A percentile compares a stretch with the other conserved stretches of the same genome.
These are phyloP conservation scores for Lasioglossum morio DNA, from an alignment of 2,888 invertebrate genomes.

Conservation along the genomic window DNA sequence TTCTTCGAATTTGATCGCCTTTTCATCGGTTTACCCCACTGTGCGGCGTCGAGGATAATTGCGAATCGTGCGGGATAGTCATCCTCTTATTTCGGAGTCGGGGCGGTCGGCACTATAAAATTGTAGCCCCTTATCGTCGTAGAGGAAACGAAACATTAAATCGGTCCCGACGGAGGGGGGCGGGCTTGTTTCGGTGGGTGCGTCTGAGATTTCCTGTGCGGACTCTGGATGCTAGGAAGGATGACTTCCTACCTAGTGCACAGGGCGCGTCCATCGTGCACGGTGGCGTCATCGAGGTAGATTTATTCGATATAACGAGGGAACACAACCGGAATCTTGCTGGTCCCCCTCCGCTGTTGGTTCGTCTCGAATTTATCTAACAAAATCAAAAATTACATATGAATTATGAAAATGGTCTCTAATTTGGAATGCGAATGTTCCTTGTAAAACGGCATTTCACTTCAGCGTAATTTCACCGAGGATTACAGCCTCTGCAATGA, in stretches of 20 bases:
- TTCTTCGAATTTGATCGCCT: too few relatives aligned
- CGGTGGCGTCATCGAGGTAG: conserved; percentile 60
- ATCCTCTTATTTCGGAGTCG: not conserved
- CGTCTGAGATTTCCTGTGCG: conserved; percentile 84
- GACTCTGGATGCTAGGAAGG: conserved; percentile 78
- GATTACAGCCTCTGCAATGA: not conserved
- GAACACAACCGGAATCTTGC: conserved; percentile 33
- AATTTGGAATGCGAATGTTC: not conserved
- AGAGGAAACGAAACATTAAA: conserved; percentile 84
- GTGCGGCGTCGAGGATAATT: conserved; percentile 50
- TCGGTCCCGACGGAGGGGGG: conserved; percentile 79
- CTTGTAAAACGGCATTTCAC: not conserved
- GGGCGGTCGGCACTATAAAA: conserved; percentile 74
- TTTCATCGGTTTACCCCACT: too few relatives aligned
- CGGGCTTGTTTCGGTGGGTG: conserved; percentile 83
- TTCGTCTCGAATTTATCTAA: not conserved
- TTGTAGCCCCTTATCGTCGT: conserved; percentile 80
- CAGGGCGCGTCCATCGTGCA: conserved; percentile 69
- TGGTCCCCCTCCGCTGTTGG: not conserved
- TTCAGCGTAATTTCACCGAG: not conserved
- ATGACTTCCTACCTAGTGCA: conserved; percentile 75
- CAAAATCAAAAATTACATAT: too few relatives aligned
- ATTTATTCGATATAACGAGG: conserved; percentile 64
- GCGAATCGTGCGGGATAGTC: conserved; percentile 23
- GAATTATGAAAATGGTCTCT: not conserved